Evolutionary conservation across 2,113 vertebrate genomes (phyloP).

Genomic region (Amazona guildingii): DNA sequence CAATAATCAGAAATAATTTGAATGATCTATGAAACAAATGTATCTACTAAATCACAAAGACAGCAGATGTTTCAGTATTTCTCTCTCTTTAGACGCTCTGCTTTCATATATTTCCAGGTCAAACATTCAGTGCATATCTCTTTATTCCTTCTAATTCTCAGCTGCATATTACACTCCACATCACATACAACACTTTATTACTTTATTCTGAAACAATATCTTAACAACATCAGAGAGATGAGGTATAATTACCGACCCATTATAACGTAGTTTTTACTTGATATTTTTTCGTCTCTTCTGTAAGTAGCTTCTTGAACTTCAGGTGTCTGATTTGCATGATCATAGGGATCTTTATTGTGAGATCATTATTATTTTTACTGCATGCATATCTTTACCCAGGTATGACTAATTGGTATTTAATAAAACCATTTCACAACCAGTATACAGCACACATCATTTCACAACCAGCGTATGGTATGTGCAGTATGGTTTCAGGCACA

Average conservation of each 20-base stretch:
- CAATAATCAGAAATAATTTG: slow-evolving; percentile 50
- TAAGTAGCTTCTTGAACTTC: not conserved
- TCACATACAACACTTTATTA: not conserved
- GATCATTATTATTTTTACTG: not conserved
- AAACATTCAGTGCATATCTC: not conserved
- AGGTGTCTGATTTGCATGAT: not conserved
- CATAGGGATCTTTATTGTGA: not conserved
- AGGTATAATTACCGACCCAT: not conserved
- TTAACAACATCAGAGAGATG: not conserved
- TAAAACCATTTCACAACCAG: not conserved
- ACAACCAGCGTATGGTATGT: not conserved
- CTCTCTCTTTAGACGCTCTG: not conserved
- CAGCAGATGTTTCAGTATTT: slow-evolving; percentile 52
- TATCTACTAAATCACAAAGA: slow-evolving; percentile 32
- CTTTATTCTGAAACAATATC: not conserved
- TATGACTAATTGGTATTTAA: not conserved
- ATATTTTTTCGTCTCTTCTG: not conserved
- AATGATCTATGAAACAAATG: slow-evolving; percentile 40
- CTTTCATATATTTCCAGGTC: slow-evolving; percentile 15
- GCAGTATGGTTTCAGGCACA: not conserved
- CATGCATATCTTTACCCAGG: not conserved
- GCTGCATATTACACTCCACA: not conserved
- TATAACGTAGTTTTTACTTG: not conserved
- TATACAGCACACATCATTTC: not conserved
- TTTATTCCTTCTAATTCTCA: not conserved